phyloP scores from a whole-genome alignment of 2,797 vertebrate species.

The Gadopsis bispinosus region DNA sequence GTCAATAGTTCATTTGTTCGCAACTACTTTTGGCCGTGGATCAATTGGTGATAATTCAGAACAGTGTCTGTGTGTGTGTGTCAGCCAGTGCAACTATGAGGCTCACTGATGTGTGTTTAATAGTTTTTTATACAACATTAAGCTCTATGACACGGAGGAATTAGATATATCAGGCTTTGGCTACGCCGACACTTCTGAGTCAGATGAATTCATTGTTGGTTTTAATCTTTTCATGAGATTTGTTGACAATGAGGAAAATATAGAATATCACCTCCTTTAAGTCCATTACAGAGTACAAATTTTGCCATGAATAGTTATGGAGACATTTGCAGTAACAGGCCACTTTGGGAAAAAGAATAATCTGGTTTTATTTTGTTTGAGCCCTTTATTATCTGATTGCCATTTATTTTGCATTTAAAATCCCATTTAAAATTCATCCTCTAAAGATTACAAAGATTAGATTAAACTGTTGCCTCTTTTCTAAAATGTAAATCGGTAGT shows the following conservation, averaged over 20 bases:
- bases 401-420: background rate
- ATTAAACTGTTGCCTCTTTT: background rate
- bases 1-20: background rate
- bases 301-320: background rate
- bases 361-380: background rate
- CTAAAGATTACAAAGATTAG: background rate
- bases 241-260: constrained; percentile 1
- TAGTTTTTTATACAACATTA: background rate
- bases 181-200: too few relatives aligned
- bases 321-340: background rate
- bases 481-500: background rate
- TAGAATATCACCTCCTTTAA: background rate
- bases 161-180: background rate
- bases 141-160: background rate
- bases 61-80: background rate
- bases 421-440: background rate
- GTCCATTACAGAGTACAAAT: background rate
- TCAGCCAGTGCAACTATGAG: background rate
- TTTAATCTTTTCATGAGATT: background rate
- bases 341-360: background rate
- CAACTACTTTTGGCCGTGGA: background rate
- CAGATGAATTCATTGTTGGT: background rate
- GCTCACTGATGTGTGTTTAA: background rate
- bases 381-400: background rate
- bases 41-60: background rate